Percentiles rank a stretch among this genome's conserved stretches.
These are phyloP conservation scores for Oxyteleia sp. DNA, from an alignment of 2,888 invertebrate species.

Conservation along the genomic window DNA sequence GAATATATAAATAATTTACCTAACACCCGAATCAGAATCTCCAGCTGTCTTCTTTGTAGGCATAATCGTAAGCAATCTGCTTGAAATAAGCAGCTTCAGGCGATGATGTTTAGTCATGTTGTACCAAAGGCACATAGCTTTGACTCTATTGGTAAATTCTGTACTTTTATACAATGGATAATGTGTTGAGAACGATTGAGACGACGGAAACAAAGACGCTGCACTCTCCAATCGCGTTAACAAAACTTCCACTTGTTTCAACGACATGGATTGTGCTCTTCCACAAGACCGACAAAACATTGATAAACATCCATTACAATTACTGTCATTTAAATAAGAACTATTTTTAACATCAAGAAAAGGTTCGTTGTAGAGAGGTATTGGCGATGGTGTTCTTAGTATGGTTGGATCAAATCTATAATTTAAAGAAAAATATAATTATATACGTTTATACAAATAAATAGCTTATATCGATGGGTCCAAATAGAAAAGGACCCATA, in stretches of 20 bases:
- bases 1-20: too few species aligned
- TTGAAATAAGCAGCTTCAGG: too few species aligned
- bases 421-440: not conserved
- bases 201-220: constrained; percentile 94
- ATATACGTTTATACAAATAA: too few species aligned
- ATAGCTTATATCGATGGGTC: not conserved
- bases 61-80: too few species aligned
- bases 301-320: constrained; percentile 91
- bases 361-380: constrained; percentile 2
- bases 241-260: constrained; percentile 92
- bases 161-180: too few species aligned
- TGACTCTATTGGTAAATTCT: too few species aligned
- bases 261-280: constrained; percentile 91
- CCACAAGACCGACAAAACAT: constrained; percentile 92
- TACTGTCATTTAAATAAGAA: constrained; percentile 60
- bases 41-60: too few species aligned
- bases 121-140: too few species aligned
- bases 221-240: constrained; percentile 92
- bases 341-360: constrained; percentile 55
- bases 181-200: constrained; percentile 92
- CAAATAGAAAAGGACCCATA: too few species aligned
- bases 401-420: constrained; percentile 37
- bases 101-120: too few species aligned
- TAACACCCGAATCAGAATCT: too few species aligned
- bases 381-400: constrained; percentile 16